phyloP scores from a whole-genome alignment of 2,797 vertebrate genomes.

The Tokudaia muenninki region DNA sequence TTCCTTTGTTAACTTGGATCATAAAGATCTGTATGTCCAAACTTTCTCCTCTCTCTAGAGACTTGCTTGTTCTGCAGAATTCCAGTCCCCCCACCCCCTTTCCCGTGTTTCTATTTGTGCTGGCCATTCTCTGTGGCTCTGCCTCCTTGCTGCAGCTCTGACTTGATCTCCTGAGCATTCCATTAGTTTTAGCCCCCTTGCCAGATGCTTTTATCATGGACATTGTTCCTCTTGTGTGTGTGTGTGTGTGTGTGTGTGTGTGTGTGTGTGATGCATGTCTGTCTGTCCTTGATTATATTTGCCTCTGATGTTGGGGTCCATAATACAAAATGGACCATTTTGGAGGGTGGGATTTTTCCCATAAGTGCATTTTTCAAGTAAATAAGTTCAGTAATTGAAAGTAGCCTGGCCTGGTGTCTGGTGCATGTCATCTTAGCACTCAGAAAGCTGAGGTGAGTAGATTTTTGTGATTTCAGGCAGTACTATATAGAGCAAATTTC shows the following conservation, averaged over 20 bases:
- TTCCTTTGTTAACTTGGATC: background rate
- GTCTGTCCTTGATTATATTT: conserved; percentile 1
- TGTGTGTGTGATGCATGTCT: background rate
- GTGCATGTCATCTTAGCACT: background rate
- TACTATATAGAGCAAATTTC: background rate
- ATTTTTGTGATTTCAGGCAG: background rate
- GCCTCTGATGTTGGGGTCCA: background rate
- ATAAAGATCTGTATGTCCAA: background rate
- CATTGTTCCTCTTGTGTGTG: background rate
- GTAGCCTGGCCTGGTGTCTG: background rate
- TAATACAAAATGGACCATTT: background rate
- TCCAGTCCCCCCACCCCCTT: background rate
- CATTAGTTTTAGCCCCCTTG: background rate
- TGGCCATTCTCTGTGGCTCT: background rate
- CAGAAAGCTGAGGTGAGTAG: background rate
- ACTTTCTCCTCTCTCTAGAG: background rate
- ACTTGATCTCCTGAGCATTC: background rate
- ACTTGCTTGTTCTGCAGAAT: background rate
- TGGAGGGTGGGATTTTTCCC: background rate
- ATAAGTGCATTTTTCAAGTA: conserved; percentile 40
- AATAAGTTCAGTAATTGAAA: conserved; percentile 56
- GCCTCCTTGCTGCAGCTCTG: background rate
- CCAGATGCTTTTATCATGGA: background rate
- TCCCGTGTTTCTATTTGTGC: background rate
- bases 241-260: background rate